Percentiles rank a stretch among this genome's conserved stretches.
These are phyloP conservation scores for Apogon hyalosoma DNA, from an alignment of 2,797 vertebrate species.

Conservation along the genomic window DNA sequence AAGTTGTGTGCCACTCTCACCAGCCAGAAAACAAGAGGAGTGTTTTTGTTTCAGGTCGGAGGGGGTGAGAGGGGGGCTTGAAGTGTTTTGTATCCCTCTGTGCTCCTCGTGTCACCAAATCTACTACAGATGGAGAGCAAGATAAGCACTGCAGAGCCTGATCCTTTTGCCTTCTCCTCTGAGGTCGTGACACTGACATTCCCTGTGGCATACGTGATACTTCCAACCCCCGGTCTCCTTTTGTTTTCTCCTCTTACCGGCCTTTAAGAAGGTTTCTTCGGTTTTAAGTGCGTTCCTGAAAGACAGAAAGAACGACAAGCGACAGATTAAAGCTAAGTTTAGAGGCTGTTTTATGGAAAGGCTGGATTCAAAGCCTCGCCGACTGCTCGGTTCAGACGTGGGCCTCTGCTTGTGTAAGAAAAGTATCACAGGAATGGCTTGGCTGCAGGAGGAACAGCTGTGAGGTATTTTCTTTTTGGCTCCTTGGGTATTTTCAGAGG, in stretches of 20 bases:
- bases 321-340: conserved; percentile 19
- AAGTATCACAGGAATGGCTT: conserved; percentile 64
- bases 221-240: conserved; percentile 55
- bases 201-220: conserved; percentile 80
- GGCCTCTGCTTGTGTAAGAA: conserved; percentile 37
- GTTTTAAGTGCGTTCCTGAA: conserved; percentile 49
- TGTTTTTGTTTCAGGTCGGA: conserved; percentile 65
- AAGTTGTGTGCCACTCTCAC: conserved; percentile 57
- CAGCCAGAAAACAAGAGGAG: conserved; percentile 67
- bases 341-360: conserved; percentile 27
- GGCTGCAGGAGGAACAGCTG: conserved; percentile 75
- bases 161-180: conserved; percentile 75
- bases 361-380: conserved; percentile 13
- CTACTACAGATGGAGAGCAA: conserved; percentile 81
- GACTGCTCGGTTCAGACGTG: conserved; percentile 24
- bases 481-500: conserved; percentile 74
- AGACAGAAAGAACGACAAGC: conserved; percentile 5
- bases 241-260: conserved; percentile 56
- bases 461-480: conserved; percentile 81
- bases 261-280: conserved; percentile 22
- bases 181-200: conserved; percentile 86
- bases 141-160: conserved; percentile 78
- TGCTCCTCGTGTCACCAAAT: conserved; percentile 80
- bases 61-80: conserved; percentile 33
- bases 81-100: conserved; percentile 78